Base-by-base conservation (phyloP, 2,888 invertebrate genomes). In the Leucophora obtusa region DNA sequence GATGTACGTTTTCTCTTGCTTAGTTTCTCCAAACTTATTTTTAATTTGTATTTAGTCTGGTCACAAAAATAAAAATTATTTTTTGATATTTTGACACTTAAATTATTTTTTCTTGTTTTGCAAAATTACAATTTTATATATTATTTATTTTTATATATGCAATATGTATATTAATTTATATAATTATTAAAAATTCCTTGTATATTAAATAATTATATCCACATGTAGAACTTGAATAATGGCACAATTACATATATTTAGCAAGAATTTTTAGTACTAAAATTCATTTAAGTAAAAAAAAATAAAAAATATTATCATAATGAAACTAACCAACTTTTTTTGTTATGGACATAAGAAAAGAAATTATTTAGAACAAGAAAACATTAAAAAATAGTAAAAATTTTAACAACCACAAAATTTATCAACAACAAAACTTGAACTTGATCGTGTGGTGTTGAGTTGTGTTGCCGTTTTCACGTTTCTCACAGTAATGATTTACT, bases 401-500 rank as follows among this genome's bases (percentile, higher is more conserved):
- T 33, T 58, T 65, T 24, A 28, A 56, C 28, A 77, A 47, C 66
- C 76, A 76, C 76, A 80, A 80, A 47, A 66, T 28, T 9, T 18
- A 66, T 50, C 28, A 54, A 59, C 24, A 69, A 78, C 71, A 72
- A 73, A 68, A 82, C 82, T 82, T 83, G 83, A 83, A 83, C 83
- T 83, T 82, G 81, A 81, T 77, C 73, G 81, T 81, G 73, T 76
- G 51, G 28, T 56, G 14, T 60, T 60, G 54, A 7, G 21, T 38
- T 21, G 69, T 80, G 82, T 83, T 84, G 82, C 84, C 83, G 83
- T 84, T 85, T 84, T 85, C 85, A 88, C 89, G 89, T 88, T 89
- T 89, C 89, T 85, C 86, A 86, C 86, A 86, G 84, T 84, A 89
- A 89, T 89, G 89, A 89, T 89, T 89, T 88, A 89, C 89, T 85